These are phyloP conservation scores for Bubo blakistoni DNA, from an alignment of 2,113 vertebrate genomes.

Conservation along the genomic window DNA sequence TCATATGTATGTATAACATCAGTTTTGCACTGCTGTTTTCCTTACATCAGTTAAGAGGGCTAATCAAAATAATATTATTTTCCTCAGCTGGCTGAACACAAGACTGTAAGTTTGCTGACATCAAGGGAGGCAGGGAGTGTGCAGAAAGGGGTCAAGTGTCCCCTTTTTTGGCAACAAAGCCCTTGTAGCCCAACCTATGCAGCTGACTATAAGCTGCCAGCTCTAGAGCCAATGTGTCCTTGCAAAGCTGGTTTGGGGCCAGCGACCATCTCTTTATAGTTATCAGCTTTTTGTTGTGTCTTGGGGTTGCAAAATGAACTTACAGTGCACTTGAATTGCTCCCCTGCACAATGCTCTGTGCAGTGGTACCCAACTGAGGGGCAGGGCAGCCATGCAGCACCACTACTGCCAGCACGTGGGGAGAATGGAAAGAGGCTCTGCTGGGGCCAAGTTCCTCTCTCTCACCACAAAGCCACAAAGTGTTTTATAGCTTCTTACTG, in stretches of 20 bases:
- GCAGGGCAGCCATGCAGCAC: accelerated
- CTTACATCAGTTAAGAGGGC: neutral
- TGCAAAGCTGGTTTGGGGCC: neutral
- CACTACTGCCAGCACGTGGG: too few relatives aligned
- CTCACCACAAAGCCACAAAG: neutral
- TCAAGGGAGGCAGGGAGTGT: neutral
- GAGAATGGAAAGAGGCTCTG: neutral
- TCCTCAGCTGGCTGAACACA: neutral
- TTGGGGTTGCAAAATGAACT: neutral
- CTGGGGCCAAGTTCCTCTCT: neutral
- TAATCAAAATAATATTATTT: neutral
- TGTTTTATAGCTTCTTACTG: neutral
- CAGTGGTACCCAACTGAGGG: too few relatives aligned
- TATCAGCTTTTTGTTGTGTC: neutral
- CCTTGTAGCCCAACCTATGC: neutral
- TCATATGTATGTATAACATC: neutral
- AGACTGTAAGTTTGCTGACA: neutral
- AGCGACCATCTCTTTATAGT: neutral
- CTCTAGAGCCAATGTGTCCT: neutral
- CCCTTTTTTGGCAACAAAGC: neutral
- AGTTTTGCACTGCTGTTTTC: neutral
- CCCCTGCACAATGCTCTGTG: accelerated
- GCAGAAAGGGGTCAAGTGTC: neutral
- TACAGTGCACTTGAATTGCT: accelerated
- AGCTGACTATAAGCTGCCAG: neutral